Evolutionary conservation across 2,113 vertebrate species (phyloP).

Genomic region (Brachionichthys hirsutus): DNA sequence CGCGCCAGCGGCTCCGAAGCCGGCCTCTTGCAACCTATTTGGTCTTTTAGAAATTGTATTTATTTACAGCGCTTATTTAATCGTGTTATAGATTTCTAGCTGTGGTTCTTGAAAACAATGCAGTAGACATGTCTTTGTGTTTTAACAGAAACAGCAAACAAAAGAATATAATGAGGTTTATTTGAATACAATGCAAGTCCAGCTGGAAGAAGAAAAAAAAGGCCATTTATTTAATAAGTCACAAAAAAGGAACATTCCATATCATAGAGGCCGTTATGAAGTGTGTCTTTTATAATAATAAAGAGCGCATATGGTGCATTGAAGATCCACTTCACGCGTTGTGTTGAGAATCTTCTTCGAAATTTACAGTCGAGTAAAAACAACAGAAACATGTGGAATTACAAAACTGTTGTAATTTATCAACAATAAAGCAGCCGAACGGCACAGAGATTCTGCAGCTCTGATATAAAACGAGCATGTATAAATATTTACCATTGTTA

Average conservation of each 20-base stretch:
- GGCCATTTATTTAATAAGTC: constrained; percentile 54
- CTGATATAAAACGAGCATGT: neutral
- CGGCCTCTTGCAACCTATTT: constrained; percentile 22
- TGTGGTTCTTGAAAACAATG: constrained; percentile 33
- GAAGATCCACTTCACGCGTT: neutral
- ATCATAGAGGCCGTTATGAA: neutral
- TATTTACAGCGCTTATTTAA: constrained; percentile 22
- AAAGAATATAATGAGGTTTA: constrained; percentile 65
- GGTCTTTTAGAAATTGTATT: neutral
- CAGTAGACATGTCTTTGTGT: constrained; percentile 42
- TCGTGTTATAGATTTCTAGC: neutral
- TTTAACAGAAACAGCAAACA: constrained; percentile 59
- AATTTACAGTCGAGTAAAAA: too few relatives aligned
- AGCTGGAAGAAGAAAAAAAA: constrained; percentile 27
- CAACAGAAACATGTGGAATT: too few relatives aligned
- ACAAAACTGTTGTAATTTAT: neutral
- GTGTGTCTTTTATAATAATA: neutral
- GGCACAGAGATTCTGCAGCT: neutral
- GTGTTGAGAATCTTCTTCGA: too few relatives aligned
- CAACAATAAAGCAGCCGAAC: constrained; percentile 1
- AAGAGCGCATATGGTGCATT: constrained; percentile 2
- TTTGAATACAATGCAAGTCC: constrained; percentile 67
- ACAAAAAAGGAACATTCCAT: constrained; percentile 20
- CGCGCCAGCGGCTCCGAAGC: constrained; percentile 67
- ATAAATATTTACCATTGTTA: constrained; percentile 14